Base-by-base conservation (phyloP, 2,113 vertebrate genomes). In the Carettochelys insculpta region DNA sequence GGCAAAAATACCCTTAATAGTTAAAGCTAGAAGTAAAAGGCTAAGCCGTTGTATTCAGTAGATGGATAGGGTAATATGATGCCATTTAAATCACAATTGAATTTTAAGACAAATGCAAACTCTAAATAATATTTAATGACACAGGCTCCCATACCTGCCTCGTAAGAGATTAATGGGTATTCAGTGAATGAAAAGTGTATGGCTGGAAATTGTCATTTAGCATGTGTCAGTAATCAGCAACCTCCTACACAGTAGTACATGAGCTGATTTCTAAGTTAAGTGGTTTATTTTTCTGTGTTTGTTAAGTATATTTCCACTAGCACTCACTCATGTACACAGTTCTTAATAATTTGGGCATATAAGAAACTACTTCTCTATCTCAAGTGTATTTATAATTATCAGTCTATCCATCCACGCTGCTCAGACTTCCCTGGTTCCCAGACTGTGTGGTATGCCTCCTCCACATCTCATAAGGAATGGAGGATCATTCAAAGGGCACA, bases 101-200 rank as follows among this genome's bases (percentile, higher is more conserved):
- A 53, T 89, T 92, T 93, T 93, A 84, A 90, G 81, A 94, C 94
- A 90, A 92, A 92, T 92, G 5, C 16, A 3, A 86, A 52, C 1
- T 76, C 82, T 90, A 65, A n/a, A 20, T 89, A 94, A 86, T 92
- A 90, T 92, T 94, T 93, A 92, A 12, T 8, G 58, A 19, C 75
- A 82, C 4, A 51, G 83, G 58, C 25, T 86, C 29, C 4, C 10
- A 78, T 82, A 2, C 85, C 85, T 80, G 24, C 17, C 14, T 73
- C 34, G 51, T 50, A 82, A 51, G 43, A 95, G 78, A 90, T 94
- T 80, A 93, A 96, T 61, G 81, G 89, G 3, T 34, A 86, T 89
- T 86, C 19, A 90, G 88, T 88, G 31, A 94, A 93, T 87, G 54
- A 90, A 84, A 95, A 93, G 86, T 86, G 6, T 87, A 14, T 38